Conservation (phyloP, 2,888 invertebrate genomes). For the Cerceris ruficornis region DNA sequence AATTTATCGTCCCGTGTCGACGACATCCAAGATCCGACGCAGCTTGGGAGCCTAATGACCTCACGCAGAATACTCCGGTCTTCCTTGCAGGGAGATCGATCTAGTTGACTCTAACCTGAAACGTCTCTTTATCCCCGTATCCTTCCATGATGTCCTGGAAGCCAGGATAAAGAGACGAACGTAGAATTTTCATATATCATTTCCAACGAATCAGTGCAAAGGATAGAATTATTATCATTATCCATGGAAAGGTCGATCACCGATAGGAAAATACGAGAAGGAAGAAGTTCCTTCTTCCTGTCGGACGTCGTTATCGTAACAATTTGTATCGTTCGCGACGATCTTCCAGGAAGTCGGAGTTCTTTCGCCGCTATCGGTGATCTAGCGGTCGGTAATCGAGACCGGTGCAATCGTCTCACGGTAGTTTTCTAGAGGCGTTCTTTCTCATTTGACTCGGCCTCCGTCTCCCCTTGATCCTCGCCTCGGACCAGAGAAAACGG, state of each 20-base stretch:
- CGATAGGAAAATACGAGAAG: conserved; percentile 29
- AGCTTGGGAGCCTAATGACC: conserved; percentile 69
- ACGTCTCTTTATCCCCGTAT: conserved; percentile 27
- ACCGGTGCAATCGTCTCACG: conserved; percentile 64
- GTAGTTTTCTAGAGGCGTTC: conserved; percentile 47
- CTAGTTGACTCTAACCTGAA: conserved; percentile 31
- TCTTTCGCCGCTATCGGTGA: conserved; percentile 53
- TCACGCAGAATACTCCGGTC: conserved; percentile 43
- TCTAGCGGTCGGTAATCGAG: conserved; percentile 62
- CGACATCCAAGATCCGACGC: conserved; percentile 60
- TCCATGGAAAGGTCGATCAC: conserved; percentile 5
- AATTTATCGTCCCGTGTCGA: conserved; percentile 67
- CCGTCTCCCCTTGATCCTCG: conserved; percentile 13
- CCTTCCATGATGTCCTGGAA: background rate
- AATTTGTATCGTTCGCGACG: conserved; percentile 44
- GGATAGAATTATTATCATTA: background rate
- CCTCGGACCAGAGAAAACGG: conserved; percentile 16
- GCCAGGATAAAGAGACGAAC: too few relatives aligned
- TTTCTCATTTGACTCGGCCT: conserved; percentile 37
- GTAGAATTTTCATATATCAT: too few relatives aligned
- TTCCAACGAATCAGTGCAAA: too few relatives aligned
- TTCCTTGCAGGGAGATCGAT: conserved; percentile 49
- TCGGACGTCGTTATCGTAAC: conserved; percentile 41
- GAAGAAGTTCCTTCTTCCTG: conserved; percentile 48
- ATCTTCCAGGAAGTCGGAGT: conserved; percentile 52